Evolutionary conservation across 2,113 vertebrate genomes (phyloP).

Genomic region (Daubentonia madagascariensis): DNA sequence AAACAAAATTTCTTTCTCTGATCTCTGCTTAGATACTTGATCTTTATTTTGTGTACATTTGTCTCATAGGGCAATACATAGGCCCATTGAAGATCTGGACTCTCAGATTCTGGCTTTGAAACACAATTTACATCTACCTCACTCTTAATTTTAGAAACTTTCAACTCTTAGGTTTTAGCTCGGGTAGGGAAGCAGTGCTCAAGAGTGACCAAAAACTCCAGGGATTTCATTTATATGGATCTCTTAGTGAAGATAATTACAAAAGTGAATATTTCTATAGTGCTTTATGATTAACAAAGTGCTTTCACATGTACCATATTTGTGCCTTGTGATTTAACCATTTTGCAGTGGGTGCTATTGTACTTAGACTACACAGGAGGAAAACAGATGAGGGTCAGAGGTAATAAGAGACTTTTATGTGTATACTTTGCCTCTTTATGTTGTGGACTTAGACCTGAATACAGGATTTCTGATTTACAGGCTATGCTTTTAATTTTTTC

Average conservation of each 20-base stretch:
- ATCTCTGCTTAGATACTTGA: not conserved
- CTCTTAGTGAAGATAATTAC: not conserved
- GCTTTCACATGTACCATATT: not conserved
- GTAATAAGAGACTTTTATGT: not conserved
- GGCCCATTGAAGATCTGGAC: not conserved
- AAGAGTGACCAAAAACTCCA: not conserved
- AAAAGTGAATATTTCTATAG: not conserved
- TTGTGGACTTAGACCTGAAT: not conserved
- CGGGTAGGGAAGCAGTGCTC: not conserved
- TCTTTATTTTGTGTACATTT: slow-evolving; percentile 7
- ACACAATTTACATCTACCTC: not conserved
- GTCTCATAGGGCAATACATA: not conserved
- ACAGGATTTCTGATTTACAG: not conserved
- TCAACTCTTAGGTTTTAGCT: not conserved
- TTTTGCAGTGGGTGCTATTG: not conserved
- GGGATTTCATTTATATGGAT: not conserved
- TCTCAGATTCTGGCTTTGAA: not conserved
- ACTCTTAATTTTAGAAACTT: not conserved
- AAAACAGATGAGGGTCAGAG: not conserved
- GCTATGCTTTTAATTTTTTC: not conserved
- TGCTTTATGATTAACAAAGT: not conserved
- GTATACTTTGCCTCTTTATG: not conserved
- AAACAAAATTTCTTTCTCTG: not conserved
- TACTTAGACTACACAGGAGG: not conserved
- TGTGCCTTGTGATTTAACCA: not conserved